A percentile compares a stretch with the other conserved stretches of the same genome.
Conservation (phyloP, 2,113 vertebrate species). For the Hyaena hyaena region DNA sequence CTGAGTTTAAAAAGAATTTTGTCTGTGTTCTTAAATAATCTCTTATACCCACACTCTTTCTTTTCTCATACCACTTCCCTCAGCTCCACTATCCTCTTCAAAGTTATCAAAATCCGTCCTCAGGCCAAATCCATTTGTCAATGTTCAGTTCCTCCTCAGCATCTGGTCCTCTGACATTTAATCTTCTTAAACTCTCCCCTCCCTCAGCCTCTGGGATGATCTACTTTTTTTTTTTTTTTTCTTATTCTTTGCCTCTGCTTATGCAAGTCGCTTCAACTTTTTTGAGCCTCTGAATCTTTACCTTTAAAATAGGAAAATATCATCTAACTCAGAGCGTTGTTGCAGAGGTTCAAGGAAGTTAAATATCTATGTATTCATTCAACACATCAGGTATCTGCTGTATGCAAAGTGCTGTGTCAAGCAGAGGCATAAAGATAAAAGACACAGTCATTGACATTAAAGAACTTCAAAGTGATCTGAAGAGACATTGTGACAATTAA, state of each 20-base stretch:
- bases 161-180: background rate
- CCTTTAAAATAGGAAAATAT: background rate
- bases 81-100: background rate
- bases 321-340: background rate
- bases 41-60: background rate
- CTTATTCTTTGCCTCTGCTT: background rate
- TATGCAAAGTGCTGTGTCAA: background rate
- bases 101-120: constrained; percentile 52
- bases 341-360: background rate
- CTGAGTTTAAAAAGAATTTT: background rate
- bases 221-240: background rate
- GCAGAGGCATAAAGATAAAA: background rate
- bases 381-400: background rate
- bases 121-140: constrained; percentile 44
- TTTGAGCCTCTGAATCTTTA: background rate
- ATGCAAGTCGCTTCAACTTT: background rate
- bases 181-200: background rate
- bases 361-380: background rate
- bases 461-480: background rate
- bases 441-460: background rate
- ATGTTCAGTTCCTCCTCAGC: background rate
- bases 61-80: background rate
- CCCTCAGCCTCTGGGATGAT: background rate
- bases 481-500: background rate
- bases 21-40: background rate